A percentile compares a stretch with the other conserved stretches of the same genome.
Evolutionary conservation across 2,888 invertebrate species (phyloP).

Genomic region (Masnerella sp.): DNA sequence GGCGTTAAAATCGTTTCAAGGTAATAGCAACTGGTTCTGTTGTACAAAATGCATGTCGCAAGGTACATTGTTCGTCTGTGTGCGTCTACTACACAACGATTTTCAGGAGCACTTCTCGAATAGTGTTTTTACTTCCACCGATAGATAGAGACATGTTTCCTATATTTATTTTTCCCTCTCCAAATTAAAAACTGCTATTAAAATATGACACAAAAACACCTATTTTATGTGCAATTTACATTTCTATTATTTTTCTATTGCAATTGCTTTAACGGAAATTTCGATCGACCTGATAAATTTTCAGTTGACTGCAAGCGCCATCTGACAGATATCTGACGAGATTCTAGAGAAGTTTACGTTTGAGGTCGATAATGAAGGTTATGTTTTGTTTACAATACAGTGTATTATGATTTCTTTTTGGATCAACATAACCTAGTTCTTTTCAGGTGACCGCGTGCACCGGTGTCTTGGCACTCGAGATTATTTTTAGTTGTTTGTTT

Average conservation of each 20-base stretch:
- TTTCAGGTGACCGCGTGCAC: neutral
- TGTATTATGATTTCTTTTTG: neutral
- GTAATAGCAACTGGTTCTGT: constrained; percentile 46
- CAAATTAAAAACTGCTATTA: too few relatives aligned
- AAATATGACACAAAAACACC: too few relatives aligned
- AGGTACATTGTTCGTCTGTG: constrained; percentile 15
- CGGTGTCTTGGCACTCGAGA: too few relatives aligned
- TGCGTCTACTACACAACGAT: constrained; percentile 1
- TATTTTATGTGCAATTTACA: too few relatives aligned
- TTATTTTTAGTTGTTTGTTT: neutral
- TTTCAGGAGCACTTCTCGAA: constrained; percentile 37
- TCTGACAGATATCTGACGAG: neutral
- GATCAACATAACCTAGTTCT: constrained; percentile 4
- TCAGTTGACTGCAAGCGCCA: too few relatives aligned
- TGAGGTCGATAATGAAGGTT: neutral
- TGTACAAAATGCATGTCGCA: constrained; percentile 50
- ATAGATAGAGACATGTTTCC: constrained; percentile 18
- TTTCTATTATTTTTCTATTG: too few relatives aligned
- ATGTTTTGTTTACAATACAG: neutral
- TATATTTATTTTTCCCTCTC: neutral
- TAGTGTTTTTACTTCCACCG: constrained; percentile 22
- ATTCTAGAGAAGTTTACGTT: too few relatives aligned
- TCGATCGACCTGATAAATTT: too few relatives aligned
- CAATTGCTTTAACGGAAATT: too few relatives aligned
- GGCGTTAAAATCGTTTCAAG: constrained; percentile 48